Evolutionary conservation across 2,888 invertebrate genomes (phyloP), one percentile per base, ranked within the genome.

Genomic region (Polydrusus tereticollis): DNA sequence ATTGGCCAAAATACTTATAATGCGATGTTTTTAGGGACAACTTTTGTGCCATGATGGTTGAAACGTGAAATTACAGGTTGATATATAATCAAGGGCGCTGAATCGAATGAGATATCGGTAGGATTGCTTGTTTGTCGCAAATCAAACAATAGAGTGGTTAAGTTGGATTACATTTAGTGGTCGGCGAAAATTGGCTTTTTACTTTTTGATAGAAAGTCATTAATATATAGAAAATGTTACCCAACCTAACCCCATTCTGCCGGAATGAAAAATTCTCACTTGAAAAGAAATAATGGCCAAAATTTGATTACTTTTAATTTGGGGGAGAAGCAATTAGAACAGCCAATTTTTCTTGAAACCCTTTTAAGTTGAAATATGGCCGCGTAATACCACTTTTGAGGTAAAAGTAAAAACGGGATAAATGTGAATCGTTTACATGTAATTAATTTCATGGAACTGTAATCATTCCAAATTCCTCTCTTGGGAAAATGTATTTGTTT

Each of bases 361-460:
- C 12, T 16, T 43, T 45, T 20, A 16, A 16, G 18, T 1, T 45
- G 12, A 45, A 45, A 45, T 20, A 45, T 45, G 18, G 45, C 20
- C 1, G 8, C 18, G 45, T 45, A 45, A 45, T 45, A 45, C 18
- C 20, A 12, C 36, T 45, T 20, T 45, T 45, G 45, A 45, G 45
- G 59, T 59, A 18, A 20, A 16, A 18, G 8, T 38, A 38, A 20
- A 41, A 59, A 59, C 1, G 5, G n/a, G 38, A 59, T 59, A 18
- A 59, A 59, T 18, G 59, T 59, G 20, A 18, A 59, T 38, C 59
- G 59, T 59, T 59, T 59, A 33, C 21, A 38, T 59, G 59, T 21
- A 45, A 59, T 59, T 38, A 36, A 59, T 59, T 59, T 59, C 38
- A 59, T 18, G 18, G 38, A 7, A n/a, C 59, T 38, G 38, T 59